These are phyloP conservation scores for Sula dactylatra DNA, from an alignment of 2,113 vertebrate genomes.

Conservation along the genomic window DNA sequence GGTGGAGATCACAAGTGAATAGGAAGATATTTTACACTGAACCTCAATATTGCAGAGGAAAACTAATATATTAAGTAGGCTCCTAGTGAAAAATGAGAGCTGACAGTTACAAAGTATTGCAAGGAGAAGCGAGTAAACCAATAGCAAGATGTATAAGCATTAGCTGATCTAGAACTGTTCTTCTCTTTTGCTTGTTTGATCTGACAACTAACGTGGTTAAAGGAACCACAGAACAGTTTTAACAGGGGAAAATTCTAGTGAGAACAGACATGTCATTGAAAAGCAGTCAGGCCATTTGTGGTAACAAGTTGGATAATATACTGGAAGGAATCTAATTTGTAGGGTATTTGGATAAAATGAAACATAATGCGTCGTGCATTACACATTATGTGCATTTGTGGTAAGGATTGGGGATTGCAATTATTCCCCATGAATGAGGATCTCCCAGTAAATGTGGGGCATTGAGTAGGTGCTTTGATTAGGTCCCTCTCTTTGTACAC, in stretches of 20 bases:
- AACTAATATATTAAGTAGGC: not conserved
- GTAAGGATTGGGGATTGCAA: not conserved
- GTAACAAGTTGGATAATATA: not conserved
- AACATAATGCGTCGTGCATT: not conserved
- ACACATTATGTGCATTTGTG: accelerated
- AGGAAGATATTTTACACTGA: not conserved
- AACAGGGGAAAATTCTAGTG: not conserved
- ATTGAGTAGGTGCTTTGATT: not conserved
- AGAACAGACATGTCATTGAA: not conserved
- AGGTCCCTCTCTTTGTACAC: not conserved
- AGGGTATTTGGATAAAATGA: not conserved
- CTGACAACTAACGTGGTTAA: not conserved
- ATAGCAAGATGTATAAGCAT: not conserved
- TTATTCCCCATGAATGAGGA: not conserved
- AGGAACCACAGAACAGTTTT: not conserved
- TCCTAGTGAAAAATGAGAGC: not conserved
- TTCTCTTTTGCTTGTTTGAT: not conserved
- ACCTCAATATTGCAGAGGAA: not conserved
- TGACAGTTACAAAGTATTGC: not conserved
- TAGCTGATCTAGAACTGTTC: not conserved
- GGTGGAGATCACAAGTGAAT: not conserved
- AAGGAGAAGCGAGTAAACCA: not conserved
- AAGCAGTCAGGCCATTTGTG: not conserved
- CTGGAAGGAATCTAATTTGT: not conserved
- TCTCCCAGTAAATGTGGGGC: not conserved